Conservation (phyloP, 1,140 invertebrate species). For the Drosophila suzukii region DNA sequence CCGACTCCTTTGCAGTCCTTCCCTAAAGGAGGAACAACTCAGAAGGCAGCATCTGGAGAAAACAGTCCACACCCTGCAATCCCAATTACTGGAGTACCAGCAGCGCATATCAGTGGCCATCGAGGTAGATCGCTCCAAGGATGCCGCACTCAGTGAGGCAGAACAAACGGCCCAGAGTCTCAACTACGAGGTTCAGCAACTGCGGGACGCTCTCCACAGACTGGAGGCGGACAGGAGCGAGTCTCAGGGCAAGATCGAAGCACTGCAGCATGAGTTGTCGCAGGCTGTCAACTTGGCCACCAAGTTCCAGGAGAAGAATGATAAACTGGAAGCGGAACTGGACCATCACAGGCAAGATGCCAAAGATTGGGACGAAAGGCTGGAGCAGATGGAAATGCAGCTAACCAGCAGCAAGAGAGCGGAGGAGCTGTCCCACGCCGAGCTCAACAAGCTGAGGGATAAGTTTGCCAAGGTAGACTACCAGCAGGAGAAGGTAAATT, state of each 20-base stretch:
- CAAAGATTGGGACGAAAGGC: conserved; percentile 44
- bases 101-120: conserved; percentile 91
- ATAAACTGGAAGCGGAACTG: conserved; percentile 68
- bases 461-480: conserved; percentile 73
- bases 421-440: conserved; percentile 65
- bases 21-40: conserved; percentile 90
- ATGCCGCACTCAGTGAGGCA: conserved; percentile 88
- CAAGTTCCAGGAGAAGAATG: conserved; percentile 78
- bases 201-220: conserved; percentile 56
- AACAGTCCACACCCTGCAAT: conserved; percentile 90
- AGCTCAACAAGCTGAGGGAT: conserved; percentile 76
- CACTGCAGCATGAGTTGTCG: conserved; percentile 71
- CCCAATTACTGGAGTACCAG: conserved; percentile 89
- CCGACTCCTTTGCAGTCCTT: conserved; percentile 19
- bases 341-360: conserved; percentile 34
- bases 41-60: conserved; percentile 90
- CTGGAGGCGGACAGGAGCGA: conserved; percentile 69
- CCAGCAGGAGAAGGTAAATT: conserved; percentile 70
- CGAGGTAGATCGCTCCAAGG: conserved; percentile 90
- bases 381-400: conserved; percentile 73
- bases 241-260: conserved; percentile 44
- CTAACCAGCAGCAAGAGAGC: conserved; percentile 61
- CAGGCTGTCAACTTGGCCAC: conserved; percentile 71
- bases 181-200: conserved; percentile 61
- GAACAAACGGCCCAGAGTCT: conserved; percentile 84